These are phyloP conservation scores for Anguilla anguilla DNA, from an alignment of 2,797 vertebrate species.

Conservation along the genomic window DNA sequence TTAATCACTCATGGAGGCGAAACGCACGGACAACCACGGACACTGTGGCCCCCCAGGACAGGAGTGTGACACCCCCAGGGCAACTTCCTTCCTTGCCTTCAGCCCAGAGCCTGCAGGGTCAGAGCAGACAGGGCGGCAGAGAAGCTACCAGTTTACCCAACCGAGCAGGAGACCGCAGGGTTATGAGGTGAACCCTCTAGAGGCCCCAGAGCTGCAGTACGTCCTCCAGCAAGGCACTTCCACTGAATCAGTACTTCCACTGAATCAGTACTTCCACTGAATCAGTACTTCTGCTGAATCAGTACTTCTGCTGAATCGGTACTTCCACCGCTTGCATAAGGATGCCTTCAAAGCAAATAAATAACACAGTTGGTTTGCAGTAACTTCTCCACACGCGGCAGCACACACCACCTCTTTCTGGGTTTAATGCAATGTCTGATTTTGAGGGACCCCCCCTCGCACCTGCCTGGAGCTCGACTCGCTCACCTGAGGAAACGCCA, in stretches of 20 bases:
- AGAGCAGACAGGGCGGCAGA: neutral
- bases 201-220: neutral
- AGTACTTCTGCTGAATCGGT: neutral
- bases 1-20: no score
- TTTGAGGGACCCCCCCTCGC: neutral
- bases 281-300: no score
- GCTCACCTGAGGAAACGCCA: neutral
- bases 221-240: neutral
- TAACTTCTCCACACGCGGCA: neutral
- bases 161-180: neutral
- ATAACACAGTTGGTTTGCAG: neutral
- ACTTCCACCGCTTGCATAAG: neutral
- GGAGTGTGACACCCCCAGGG: neutral
- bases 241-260: neutral
- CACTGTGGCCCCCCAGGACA: no score
- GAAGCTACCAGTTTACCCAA: neutral
- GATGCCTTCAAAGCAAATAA: neutral
- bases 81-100: neutral
- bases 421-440: neutral
- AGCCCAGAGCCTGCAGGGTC: neutral
- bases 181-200: neutral
- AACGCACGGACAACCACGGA: no score
- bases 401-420: neutral
- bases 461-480: neutral
- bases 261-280: neutral